A percentile compares a stretch with the other conserved stretches of the same genome.
phyloP scores from a whole-genome alignment of 2,797 vertebrate species.

The Gobionotothen gibberifrons region DNA sequence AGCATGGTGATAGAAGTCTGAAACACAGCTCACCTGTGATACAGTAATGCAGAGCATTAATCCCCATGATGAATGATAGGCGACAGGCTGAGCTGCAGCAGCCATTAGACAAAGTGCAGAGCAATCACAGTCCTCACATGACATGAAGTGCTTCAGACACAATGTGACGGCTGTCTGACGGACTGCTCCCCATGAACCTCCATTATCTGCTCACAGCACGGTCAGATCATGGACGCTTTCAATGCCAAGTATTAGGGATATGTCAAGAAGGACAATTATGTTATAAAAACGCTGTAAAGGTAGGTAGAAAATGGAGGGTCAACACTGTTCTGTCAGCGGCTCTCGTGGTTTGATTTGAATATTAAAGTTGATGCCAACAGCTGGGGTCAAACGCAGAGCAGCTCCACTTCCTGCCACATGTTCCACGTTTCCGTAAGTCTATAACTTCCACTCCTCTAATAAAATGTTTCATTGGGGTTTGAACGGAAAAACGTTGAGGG shows the following conservation, averaged over 20 bases:
- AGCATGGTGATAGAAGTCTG: too few relatives aligned
- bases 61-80: constrained; percentile 11
- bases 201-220: constrained; percentile 28
- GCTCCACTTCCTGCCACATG: constrained; percentile 53
- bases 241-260: constrained; percentile 7
- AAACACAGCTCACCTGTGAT: too few relatives aligned
- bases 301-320: constrained; percentile 46
- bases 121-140: constrained; percentile 21
- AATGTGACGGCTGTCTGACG: constrained; percentile 30
- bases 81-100: constrained; percentile 11
- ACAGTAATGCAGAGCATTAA: background rate
- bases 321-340: constrained; percentile 56
- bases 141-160: constrained; percentile 40
- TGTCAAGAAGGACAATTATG: constrained; percentile 2
- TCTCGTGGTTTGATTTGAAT: constrained; percentile 64
- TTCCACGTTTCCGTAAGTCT: constrained; percentile 59
- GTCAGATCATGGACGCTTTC: constrained; percentile 20
- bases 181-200: constrained; percentile 28
- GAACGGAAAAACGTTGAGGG: constrained; percentile 42
- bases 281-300: constrained; percentile 11
- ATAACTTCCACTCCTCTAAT: constrained; percentile 61
- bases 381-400: constrained; percentile 62
- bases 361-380: constrained; percentile 65
- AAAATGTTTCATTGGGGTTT: constrained; percentile 65
- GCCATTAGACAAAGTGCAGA: constrained; percentile 30